phyloP scores from a whole-genome alignment of 2,113 vertebrate genomes.

The Chaetodon auriga region DNA sequence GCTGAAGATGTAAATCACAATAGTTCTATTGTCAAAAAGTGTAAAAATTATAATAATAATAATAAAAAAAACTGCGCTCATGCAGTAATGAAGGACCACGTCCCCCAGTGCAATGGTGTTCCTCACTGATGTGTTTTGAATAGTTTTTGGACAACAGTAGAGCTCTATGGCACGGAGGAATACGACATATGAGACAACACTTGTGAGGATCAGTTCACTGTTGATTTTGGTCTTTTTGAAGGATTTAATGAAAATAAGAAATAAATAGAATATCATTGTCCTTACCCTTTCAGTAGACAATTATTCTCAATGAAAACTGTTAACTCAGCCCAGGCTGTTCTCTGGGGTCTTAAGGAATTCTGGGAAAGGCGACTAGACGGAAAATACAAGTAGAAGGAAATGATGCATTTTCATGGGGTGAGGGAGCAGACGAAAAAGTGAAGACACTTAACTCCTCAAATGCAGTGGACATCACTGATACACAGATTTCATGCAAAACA shows the following conservation, averaged over 20 bases:
- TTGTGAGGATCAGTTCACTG: not conserved
- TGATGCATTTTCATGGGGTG: not conserved
- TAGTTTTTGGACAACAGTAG: not conserved
- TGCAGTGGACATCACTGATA: not conserved
- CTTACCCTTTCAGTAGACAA: not conserved
- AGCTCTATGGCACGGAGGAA: not conserved
- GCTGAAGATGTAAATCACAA: not conserved
- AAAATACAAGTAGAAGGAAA: conserved; percentile 20
- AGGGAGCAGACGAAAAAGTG: not conserved
- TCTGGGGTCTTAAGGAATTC: conserved; percentile 10
- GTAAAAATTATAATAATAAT: too few relatives aligned
- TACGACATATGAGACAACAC: not conserved
- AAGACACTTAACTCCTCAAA: not conserved
- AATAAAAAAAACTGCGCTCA: not conserved
- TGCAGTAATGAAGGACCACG: not conserved
- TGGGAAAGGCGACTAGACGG: not conserved
- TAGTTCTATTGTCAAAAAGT: not conserved
- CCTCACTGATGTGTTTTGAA: not conserved
- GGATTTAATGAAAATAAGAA: not conserved
- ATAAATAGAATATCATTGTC: not conserved
- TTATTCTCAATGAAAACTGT: conserved; percentile 25
- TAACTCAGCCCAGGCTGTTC: conserved; percentile 12
- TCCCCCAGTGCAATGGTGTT: not conserved
- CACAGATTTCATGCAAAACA: not conserved
- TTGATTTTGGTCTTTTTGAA: not conserved